A percentile compares a stretch with the other conserved stretches of the same genome.
phyloP scores from a whole-genome alignment of 2,888 invertebrate genomes.

The Drosophila trichaetosa region DNA sequence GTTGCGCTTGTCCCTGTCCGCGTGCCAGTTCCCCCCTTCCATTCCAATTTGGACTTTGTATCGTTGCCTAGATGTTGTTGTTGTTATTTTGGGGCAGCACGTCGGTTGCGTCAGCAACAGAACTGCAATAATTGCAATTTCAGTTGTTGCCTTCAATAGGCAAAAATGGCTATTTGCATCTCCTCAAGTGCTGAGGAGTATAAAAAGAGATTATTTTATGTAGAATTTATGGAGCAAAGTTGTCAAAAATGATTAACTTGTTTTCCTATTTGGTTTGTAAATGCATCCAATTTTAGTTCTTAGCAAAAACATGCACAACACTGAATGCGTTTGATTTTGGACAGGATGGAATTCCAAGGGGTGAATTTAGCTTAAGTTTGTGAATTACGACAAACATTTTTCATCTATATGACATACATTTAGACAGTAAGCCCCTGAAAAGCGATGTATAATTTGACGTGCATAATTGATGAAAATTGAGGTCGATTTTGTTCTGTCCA shows the following conservation, averaged over 20 bases:
- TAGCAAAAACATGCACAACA: background rate
- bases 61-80: slow-evolving; percentile 13
- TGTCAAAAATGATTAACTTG: slow-evolving; percentile 33
- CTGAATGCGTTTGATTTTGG: background rate
- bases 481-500: background rate
- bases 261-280: slow-evolving; percentile 18
- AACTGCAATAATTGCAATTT: slow-evolving; percentile 54
- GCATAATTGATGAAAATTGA: background rate
- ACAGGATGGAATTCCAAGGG: background rate
- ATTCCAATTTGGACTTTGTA: slow-evolving; percentile 50
- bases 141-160: slow-evolving; percentile 37
- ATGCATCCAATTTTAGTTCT: slow-evolving; percentile 5
- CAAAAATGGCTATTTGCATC: slow-evolving; percentile 40
- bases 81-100: slow-evolving; percentile 20
- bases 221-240: slow-evolving; percentile 33
- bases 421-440: background rate
- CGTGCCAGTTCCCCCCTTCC: slow-evolving; percentile 4
- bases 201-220: slow-evolving; percentile 24
- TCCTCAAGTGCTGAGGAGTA: slow-evolving; percentile 26
- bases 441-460: background rate
- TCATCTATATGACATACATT: background rate
- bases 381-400: background rate
- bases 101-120: slow-evolving; percentile 41
- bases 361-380: background rate
- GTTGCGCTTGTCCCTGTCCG: slow-evolving; percentile 25